Percentiles rank a stretch among this genome's conserved stretches.
Conservation (phyloP, 2,888 invertebrate species). For the Spatulosminthurus flaviceps region DNA sequence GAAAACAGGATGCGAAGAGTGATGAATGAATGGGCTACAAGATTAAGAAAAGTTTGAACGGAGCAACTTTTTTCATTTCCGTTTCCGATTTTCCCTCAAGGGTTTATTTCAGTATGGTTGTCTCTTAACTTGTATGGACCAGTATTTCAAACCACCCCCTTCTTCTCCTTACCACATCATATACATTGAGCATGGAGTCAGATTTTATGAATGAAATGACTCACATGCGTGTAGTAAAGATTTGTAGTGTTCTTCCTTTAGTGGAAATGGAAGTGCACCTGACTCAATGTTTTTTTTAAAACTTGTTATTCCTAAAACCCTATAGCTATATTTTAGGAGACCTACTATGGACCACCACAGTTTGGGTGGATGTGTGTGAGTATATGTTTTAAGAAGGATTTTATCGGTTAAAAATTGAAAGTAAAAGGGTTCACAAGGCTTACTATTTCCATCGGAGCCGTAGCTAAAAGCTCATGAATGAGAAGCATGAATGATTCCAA, state of each 20-base stretch:
- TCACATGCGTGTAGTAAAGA: background rate
- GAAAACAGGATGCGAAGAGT: constrained; percentile 37
- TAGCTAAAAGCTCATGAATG: background rate
- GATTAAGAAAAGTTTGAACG: constrained; percentile 23
- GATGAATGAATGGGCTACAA: constrained; percentile 34
- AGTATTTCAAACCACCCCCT: background rate
- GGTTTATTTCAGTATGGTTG: background rate
- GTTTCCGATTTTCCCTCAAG: constrained; percentile 51
- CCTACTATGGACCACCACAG: too few species aligned
- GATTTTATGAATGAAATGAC: constrained; percentile 14
- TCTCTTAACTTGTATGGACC: background rate
- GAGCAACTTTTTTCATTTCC: constrained; percentile 48
- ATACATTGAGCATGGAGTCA: too few species aligned
- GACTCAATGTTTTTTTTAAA: constrained; percentile 1
- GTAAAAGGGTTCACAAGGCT: constrained; percentile 10
- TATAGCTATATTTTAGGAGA: too few species aligned
- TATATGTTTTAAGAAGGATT: background rate
- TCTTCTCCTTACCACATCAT: background rate
- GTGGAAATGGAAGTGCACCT: background rate
- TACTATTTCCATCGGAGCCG: background rate
- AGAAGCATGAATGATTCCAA: background rate
- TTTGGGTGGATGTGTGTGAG: background rate
- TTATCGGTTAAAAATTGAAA: background rate
- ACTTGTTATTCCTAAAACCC: background rate
- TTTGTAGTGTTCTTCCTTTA: background rate